These are phyloP conservation scores for Hymenochirus boettgeri DNA, from an alignment of 2,113 vertebrate species.

Conservation along the genomic window DNA sequence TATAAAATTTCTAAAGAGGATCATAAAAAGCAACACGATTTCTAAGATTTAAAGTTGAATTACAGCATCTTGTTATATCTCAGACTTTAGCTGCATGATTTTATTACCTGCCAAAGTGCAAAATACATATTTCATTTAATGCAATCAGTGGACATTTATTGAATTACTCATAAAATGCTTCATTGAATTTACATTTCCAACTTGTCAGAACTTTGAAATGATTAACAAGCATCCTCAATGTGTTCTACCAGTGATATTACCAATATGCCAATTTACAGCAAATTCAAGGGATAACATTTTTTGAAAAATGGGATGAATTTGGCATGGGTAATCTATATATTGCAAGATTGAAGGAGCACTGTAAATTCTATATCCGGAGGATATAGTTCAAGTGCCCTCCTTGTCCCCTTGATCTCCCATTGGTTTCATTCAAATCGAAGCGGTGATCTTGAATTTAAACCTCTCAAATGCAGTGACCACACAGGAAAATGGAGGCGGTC, in stretches of 20 bases:
- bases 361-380: too few species aligned
- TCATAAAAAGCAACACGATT: not conserved
- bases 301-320: too few species aligned
- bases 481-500: too few species aligned
- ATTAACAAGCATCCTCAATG: not conserved
- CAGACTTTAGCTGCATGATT: not conserved
- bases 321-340: too few species aligned
- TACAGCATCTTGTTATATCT: not conserved
- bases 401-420: too few species aligned
- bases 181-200: not conserved
- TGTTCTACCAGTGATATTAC: not conserved
- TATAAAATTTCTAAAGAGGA: too few species aligned
- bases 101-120: not conserved
- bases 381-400: too few species aligned
- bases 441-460: too few species aligned
- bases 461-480: too few species aligned
- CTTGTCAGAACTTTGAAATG: not conserved
- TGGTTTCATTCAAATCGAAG: too few species aligned
- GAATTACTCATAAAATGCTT: constrained; percentile 6
- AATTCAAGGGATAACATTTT: not conserved
- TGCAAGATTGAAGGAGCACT: too few species aligned
- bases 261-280: not conserved
- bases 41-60: not conserved
- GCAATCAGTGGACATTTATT: constrained; percentile 3
- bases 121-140: not conserved